These are phyloP conservation scores for Pithys albifrons DNA, from an alignment of 2,113 vertebrate genomes.

Conservation along the genomic window DNA sequence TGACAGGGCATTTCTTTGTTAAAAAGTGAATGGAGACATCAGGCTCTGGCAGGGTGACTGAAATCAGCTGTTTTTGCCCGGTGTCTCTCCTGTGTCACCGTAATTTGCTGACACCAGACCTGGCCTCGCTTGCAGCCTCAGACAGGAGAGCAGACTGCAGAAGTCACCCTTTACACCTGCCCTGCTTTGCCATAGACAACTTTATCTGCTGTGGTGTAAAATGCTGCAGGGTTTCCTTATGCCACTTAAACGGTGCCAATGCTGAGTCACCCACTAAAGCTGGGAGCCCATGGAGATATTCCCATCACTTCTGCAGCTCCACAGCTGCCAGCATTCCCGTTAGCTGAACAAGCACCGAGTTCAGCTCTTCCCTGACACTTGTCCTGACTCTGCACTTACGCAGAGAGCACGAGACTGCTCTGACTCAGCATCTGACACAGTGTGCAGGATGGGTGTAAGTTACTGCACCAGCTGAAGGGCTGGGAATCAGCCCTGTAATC, in stretches of 20 bases:
- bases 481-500: not conserved
- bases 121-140: not conserved
- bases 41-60: constrained; percentile 11
- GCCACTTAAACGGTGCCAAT: not conserved
- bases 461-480: not conserved
- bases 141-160: not conserved
- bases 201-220: not conserved
- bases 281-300: not conserved
- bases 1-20: constrained; percentile 24
- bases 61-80: not conserved
- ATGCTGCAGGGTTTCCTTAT: not conserved
- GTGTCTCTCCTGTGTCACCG: not conserved
- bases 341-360: not conserved
- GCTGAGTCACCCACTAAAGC: not conserved
- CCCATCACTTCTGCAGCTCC: not conserved
- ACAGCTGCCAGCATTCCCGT: not conserved
- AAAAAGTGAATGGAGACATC: constrained; percentile 24
- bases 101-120: not conserved
- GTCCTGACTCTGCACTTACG: not conserved
- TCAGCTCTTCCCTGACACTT: not conserved
- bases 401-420: not conserved
- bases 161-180: not conserved
- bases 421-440: not conserved
- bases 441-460: not conserved
- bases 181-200: not conserved